Evolutionary conservation across 2,113 vertebrate genomes (phyloP), one percentile per base, ranked within the genome.

Genomic region (Brachyhypopomus gauderio): DNA sequence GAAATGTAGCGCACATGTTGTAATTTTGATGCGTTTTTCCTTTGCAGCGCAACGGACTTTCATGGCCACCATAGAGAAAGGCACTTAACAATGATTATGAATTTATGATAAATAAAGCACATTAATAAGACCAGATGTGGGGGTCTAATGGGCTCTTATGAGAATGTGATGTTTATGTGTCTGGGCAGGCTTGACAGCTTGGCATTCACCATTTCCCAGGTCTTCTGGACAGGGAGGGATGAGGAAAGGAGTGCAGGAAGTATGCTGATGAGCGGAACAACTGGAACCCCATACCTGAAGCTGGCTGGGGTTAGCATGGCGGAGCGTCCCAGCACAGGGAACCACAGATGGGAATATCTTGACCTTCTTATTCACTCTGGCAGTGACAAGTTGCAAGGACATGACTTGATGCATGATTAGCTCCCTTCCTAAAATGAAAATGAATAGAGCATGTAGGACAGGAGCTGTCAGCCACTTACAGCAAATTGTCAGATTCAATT

Each of bases 51-150:
- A n/a, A n/a, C n/a, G n/a, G n/a, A n/a, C n/a, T n/a, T n/a, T n/a
- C n/a, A n/a, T n/a, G n/a, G n/a, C n/a, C n/a, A n/a, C n/a, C n/a
- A n/a, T n/a, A n/a, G n/a, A 41, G 8, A 70, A 70, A 22, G 6
- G 20, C 66, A n/a, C 19, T 41, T 20, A 70, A 22, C 41, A 70
- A 70, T 70, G 66, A 70, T 34, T 38, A 41, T 38, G n/a, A 70
- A 86, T 82, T 87, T 30, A 81, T 78, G 90, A 90, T 90, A 86
- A 88, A 87, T 74, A 81, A 89, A 89, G 89, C 64, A 85, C 81
- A 86, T 87, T 90, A 88, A 90, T 85, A 85, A 88, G 85, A 75
- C 79, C 78, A 86, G 83, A 85, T 83, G 86, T 38, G 79, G 84
- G 83, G 85, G 84, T 88, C 73, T 90, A 90, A 89, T 82, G 72